These are phyloP conservation scores for Podarcis siculus DNA, from an alignment of 2,797 vertebrate species.

Conservation along the genomic window DNA sequence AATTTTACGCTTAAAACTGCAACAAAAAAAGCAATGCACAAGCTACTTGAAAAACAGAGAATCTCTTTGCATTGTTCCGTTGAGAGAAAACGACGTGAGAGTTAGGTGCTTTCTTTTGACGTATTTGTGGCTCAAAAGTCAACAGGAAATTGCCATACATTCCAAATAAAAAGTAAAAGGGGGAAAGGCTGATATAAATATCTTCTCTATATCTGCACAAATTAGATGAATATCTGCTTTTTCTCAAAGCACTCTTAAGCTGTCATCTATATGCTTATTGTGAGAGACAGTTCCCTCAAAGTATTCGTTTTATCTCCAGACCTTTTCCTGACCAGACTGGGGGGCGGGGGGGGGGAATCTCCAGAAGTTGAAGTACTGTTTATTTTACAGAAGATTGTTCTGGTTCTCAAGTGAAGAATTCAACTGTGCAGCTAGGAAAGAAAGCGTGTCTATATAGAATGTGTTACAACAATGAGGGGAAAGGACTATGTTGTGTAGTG, in stretches of 20 bases:
- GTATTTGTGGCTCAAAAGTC: conserved; percentile 44
- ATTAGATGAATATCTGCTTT: conserved; percentile 61
- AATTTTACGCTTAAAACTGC: background rate
- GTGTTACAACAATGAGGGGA: conserved; percentile 8
- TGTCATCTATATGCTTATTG: conserved; percentile 57
- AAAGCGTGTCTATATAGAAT: background rate
- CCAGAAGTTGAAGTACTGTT: conserved; percentile 38
- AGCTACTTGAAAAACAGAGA: background rate
- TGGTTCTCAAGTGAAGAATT: conserved; percentile 41
- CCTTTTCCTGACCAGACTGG: conserved; percentile 62
- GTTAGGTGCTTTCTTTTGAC: conserved; percentile 52
- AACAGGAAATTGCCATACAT: conserved; percentile 55
- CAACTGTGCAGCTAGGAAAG: conserved; percentile 10
- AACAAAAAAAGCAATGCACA: background rate
- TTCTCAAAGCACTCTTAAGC: conserved; percentile 59
- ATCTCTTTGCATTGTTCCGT: conserved; percentile 7
- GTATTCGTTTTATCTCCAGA: conserved; percentile 60
- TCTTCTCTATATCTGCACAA: conserved; percentile 44
- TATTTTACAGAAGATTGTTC: conserved; percentile 41
- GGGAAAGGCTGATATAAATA: conserved; percentile 58
- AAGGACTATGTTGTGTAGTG: background rate
- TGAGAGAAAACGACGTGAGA: conserved; percentile 53
- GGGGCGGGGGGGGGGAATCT: conserved; percentile 5
- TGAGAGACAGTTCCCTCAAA: conserved; percentile 48
- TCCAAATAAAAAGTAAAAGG: conserved; percentile 63